These are phyloP conservation scores for Exocentrus adspersus DNA, from an alignment of 2,888 invertebrate species.

Conservation along the genomic window DNA sequence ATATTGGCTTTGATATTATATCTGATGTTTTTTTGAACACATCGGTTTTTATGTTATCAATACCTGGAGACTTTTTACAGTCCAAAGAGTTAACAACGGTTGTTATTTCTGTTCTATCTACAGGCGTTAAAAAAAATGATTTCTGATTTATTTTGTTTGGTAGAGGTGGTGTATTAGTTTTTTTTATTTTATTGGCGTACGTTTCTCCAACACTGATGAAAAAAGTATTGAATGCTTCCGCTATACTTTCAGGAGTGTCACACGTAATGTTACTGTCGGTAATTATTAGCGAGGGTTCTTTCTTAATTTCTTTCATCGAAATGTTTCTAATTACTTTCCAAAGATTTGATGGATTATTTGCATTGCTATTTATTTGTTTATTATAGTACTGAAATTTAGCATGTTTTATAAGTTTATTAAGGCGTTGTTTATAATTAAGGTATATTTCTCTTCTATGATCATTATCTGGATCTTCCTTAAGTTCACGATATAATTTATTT, in stretches of 20 bases:
- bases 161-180: neutral
- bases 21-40: neutral
- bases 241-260: neutral
- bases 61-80: neutral
- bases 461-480: neutral
- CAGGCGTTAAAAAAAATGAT: neutral
- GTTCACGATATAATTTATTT: neutral
- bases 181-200: neutral
- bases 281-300: neutral
- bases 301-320: neutral
- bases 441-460: neutral
- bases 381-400: neutral
- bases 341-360: neutral
- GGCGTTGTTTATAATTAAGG: neutral
- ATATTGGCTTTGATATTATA: neutral
- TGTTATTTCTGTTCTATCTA: neutral
- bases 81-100: neutral
- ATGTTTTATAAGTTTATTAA: neutral
- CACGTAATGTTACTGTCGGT: neutral
- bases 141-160: neutral
- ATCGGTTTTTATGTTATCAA: constrained; percentile 7
- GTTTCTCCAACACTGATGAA: neutral
- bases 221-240: neutral
- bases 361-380: neutral
- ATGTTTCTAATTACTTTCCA: constrained; percentile 2